Base-by-base conservation (phyloP, 2,888 invertebrate genomes). In the Rhingia rostrata region DNA sequence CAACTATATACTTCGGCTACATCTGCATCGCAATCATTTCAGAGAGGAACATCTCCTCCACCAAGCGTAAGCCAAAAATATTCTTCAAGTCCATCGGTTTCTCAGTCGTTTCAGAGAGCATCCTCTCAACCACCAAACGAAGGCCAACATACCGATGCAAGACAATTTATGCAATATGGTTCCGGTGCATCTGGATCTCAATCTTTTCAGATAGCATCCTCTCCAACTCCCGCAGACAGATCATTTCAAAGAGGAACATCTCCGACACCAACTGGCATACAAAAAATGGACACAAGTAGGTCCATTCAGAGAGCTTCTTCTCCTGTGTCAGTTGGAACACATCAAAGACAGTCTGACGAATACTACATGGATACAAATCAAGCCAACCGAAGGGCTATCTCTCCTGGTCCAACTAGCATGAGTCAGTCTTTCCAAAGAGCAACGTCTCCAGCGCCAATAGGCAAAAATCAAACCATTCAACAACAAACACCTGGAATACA, bases 171-270 rank as follows among this genome's bases (percentile, higher is more conserved):
- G 4, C 78, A 70, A 7, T 45, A 45, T 54, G 56, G 47, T 3
- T 35, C 43, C 4, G 0, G 35, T 7, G 0, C 30, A 6, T 43
- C 22, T 12, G 41, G 5, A 1, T 0, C 33, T 30, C 56, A 47
- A 10, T 33, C 60, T 4, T 45, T 63, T 14, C 74, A 69, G 45
- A 74, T 63, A 51, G 56, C 49, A 4, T 51, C 64, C 5, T 72
- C 72, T 9, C 58, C 75, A 30, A 22, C 22, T 2, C 66, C 58
- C 22, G 4, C 22, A 37, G 22, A 22, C 22, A 22, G 1, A 37
- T 35, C 64, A 7, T 39, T 60, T 22, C 70, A 64, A 45, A 72
- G 64, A 43, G 60, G 51, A 9, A 53, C 51, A 7, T 67, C 66
- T 14, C 58, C 49, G 12, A 35, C 51, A 1, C 43, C 45, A 6